Evolutionary conservation across 2,888 invertebrate genomes (phyloP).

Genomic region (Limnephilus lunatus): DNA sequence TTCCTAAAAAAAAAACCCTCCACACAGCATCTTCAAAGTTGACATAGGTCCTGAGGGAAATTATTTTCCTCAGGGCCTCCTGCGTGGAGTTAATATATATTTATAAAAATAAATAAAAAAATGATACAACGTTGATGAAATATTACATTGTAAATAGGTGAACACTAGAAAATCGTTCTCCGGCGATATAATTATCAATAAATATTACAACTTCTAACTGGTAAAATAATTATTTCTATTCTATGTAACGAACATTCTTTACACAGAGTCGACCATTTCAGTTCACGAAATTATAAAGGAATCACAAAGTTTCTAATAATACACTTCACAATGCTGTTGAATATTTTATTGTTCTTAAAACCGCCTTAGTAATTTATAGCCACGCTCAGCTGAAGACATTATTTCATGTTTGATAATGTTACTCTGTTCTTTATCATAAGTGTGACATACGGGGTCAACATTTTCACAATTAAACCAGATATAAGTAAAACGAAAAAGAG

Average conservation of each 20-base stretch:
- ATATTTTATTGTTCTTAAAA: slow-evolving; percentile 9
- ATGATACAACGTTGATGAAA: too few species aligned
- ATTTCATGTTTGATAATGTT: neutral
- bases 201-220: neutral
- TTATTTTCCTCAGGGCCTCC: too few species aligned
- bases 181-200: too few species aligned
- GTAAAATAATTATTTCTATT: too few species aligned
- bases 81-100: too few species aligned
- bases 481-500: neutral
- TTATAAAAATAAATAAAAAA: too few species aligned
- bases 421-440: neutral
- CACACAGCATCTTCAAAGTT: too few species aligned
- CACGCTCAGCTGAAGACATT: neutral
- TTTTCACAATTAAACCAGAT: neutral
- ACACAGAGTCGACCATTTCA: neutral
- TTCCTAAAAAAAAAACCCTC: too few species aligned
- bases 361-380: neutral
- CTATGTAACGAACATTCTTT: neutral
- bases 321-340: neutral
- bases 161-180: too few species aligned
- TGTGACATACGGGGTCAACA: neutral
- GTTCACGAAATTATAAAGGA: neutral
- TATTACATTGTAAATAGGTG: too few species aligned
- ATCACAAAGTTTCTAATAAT: neutral
- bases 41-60: too few species aligned